These are phyloP conservation scores for Cacatua alba DNA, from an alignment of 2,113 vertebrate genomes.

Conservation along the genomic window DNA sequence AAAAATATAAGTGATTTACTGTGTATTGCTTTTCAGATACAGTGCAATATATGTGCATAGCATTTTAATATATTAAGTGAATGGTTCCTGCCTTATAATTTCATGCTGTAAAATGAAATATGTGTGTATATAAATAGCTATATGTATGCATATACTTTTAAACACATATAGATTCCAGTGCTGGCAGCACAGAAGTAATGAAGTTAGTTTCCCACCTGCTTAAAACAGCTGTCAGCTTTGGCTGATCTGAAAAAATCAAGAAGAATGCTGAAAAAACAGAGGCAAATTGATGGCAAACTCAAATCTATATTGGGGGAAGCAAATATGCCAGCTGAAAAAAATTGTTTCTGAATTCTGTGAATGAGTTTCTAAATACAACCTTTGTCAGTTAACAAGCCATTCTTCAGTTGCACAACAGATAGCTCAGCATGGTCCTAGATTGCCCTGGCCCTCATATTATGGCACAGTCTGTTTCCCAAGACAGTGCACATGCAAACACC, in stretches of 20 bases:
- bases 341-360: neutral
- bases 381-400: neutral
- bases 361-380: neutral
- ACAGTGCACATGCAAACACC: neutral
- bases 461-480: fast-evolving
- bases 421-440: neutral
- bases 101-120: conserved; percentile 6
- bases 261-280: neutral
- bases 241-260: neutral
- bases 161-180: neutral
- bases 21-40: neutral
- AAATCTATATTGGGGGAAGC: neutral
- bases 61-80: conserved; percentile 9
- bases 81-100: neutral
- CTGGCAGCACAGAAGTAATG: neutral
- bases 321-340: neutral
- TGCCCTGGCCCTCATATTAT: neutral
- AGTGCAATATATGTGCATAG: neutral
- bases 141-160: neutral
- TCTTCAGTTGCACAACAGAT: neutral
- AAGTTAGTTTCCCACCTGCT: neutral
- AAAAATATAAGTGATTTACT: neutral
- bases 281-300: neutral
- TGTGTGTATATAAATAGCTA: neutral
- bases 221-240: neutral